A percentile compares a stretch with the other conserved stretches of the same genome.
Evolutionary conservation across 2,888 invertebrate species (phyloP).

Genomic region (Stegana nigrithorax): DNA sequence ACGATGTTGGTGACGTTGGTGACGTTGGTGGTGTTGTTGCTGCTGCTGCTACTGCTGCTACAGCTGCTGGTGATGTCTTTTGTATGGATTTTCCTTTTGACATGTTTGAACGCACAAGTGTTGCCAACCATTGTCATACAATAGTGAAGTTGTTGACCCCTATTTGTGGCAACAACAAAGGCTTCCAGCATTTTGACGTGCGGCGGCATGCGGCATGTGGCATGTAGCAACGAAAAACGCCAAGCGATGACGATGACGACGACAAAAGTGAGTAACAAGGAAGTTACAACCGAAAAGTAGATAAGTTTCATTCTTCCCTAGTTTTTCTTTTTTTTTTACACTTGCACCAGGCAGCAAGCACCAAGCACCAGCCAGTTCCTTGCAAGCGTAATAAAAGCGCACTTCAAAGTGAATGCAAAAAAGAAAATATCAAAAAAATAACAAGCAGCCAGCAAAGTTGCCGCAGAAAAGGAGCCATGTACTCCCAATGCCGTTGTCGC

Average conservation of each 20-base stretch:
- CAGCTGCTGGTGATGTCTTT: no score
- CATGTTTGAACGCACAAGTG: constrained; percentile 14
- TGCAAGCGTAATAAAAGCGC: constrained; percentile 7
- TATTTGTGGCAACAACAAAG: constrained; percentile 6
- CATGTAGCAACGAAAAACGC: background rate
- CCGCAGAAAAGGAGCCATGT: background rate
- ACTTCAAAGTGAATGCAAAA: constrained; percentile 1
- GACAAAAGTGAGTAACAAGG: constrained; percentile 5
- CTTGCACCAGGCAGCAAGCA: background rate
- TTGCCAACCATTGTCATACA: constrained; percentile 1
- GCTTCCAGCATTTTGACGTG: background rate
- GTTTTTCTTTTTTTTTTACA: no score
- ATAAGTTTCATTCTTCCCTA: constrained; percentile 1
- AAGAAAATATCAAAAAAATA: background rate
- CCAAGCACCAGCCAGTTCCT: background rate
- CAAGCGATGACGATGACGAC: background rate
- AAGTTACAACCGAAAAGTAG: constrained; percentile 6
- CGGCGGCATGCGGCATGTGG: background rate
- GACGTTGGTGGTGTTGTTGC: no score
- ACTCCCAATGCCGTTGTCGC: background rate
- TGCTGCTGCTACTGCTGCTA: no score
- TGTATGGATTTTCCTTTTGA: constrained; percentile 3
- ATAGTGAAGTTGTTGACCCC: constrained; percentile 22
- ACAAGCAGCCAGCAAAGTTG: constrained; percentile 4
- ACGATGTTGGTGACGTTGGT: background rate